These are phyloP conservation scores for Lepidonotus clava DNA, from an alignment of 2,888 invertebrate genomes.

Conservation along the genomic window DNA sequence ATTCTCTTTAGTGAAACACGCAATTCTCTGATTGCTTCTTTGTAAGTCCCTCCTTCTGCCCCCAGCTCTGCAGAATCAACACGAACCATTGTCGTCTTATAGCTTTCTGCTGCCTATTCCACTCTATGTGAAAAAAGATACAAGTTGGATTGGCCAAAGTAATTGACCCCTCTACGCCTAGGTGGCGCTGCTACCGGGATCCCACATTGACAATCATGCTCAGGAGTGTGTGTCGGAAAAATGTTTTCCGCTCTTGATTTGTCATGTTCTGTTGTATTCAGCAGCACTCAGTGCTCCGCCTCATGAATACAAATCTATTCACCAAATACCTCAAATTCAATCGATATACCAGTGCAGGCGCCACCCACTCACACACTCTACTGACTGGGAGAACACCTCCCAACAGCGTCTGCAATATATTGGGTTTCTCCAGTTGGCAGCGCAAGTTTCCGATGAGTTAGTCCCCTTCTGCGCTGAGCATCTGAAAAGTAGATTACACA, in stretches of 20 bases:
- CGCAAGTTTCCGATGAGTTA: background rate
- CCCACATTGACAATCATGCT: conserved; percentile 18
- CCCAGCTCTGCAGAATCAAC: too few relatives aligned
- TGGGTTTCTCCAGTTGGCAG: background rate
- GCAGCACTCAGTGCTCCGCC: background rate
- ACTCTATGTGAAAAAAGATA: too few relatives aligned
- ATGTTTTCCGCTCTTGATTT: background rate
- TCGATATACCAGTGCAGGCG: background rate
- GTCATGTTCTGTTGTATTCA: background rate
- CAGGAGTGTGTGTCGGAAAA: background rate
- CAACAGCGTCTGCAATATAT: background rate
- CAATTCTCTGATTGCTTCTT: too few relatives aligned
- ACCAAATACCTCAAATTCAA: background rate
- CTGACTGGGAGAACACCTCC: background rate
- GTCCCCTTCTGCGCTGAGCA: background rate
- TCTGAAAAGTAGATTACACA: background rate
- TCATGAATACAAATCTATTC: conserved; percentile 19
- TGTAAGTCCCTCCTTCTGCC: too few relatives aligned
- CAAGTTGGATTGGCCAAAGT: background rate
- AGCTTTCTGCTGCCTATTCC: too few relatives aligned
- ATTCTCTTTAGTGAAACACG: too few relatives aligned
- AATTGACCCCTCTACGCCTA: background rate
- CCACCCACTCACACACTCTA: background rate
- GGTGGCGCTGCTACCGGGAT: background rate
- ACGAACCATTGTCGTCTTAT: too few relatives aligned